These are phyloP conservation scores for Microchirus variegatus DNA, from an alignment of 2,797 vertebrate species.

Conservation along the genomic window DNA sequence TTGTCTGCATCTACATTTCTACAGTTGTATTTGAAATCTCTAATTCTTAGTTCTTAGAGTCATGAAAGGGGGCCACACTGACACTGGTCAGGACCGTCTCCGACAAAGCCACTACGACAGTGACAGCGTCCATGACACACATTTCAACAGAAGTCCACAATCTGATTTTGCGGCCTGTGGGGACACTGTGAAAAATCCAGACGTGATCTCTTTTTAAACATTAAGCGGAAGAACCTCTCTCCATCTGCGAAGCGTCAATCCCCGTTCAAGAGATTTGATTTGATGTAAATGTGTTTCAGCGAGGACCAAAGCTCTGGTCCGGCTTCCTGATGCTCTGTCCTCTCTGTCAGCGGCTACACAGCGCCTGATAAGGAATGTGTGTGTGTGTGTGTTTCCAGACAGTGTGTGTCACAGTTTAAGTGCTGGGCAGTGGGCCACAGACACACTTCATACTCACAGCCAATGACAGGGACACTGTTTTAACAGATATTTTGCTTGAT, in stretches of 20 bases:
- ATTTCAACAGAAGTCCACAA: constrained; percentile 2
- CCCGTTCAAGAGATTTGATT: constrained; percentile 28
- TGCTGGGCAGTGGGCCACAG: constrained; percentile 61
- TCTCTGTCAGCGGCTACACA: constrained; percentile 30
- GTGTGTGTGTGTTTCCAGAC: constrained; percentile 9
- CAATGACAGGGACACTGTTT: constrained; percentile 49
- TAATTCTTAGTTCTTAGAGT: neutral
- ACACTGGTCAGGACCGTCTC: neutral
- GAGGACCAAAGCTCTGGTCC: constrained; percentile 8
- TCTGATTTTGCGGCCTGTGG: constrained; percentile 8
- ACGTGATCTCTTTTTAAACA: constrained; percentile 14
- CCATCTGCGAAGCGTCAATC: constrained; percentile 4
- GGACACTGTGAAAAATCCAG: constrained; percentile 7
- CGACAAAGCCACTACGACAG: constrained; percentile 2
- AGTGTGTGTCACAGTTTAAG: constrained; percentile 35
- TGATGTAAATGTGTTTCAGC: constrained; percentile 38
- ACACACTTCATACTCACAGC: constrained; percentile 56
- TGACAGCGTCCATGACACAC: constrained; percentile 10
- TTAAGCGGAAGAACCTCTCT: constrained; percentile 2
- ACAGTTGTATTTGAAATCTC: neutral
- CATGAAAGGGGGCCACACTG: neutral
- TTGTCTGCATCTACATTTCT: no score
- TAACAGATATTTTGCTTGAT: constrained; percentile 42
- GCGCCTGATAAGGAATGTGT: constrained; percentile 41
- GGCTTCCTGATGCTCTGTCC: constrained; percentile 3